A percentile compares a stretch with the other conserved stretches of the same genome.
Conservation (phyloP, 2,888 invertebrate species). For the Abscondita cerata region DNA sequence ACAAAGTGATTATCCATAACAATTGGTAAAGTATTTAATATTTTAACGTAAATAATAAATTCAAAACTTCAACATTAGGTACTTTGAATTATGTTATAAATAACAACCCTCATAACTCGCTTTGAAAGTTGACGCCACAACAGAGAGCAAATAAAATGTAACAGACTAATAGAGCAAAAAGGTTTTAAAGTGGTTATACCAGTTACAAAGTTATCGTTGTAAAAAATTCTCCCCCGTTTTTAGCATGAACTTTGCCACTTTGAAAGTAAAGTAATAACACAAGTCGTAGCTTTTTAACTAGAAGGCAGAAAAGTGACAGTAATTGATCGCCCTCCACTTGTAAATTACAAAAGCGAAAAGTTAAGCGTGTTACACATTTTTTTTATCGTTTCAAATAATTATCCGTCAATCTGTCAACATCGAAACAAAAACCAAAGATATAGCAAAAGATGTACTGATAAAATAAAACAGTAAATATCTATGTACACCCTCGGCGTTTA, state of each 20-base stretch:
- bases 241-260: constrained; percentile 51
- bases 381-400: constrained; percentile 46
- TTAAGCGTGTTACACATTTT: constrained; percentile 45
- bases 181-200: constrained; percentile 34
- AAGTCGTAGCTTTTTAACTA: constrained; percentile 50
- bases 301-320: constrained; percentile 47
- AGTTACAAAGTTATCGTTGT: constrained; percentile 35
- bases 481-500: too few species aligned
- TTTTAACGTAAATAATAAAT: constrained; percentile 2
- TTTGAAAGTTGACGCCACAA: constrained; percentile 27
- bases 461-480: constrained; percentile 1
- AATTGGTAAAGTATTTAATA: too few species aligned
- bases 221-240: constrained; percentile 45
- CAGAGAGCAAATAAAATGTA: constrained; percentile 30
- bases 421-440: constrained; percentile 18
- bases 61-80: constrained; percentile 22
- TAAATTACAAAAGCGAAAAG: constrained; percentile 47
- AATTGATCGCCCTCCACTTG: constrained; percentile 51
- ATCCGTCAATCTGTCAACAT: constrained; percentile 46
- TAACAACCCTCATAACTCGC: constrained; percentile 25
- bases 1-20: too few species aligned
- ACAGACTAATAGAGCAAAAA: constrained; percentile 33
- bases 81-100: constrained; percentile 27
- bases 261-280: constrained; percentile 50
- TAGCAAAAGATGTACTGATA: background rate